Conservation (phyloP, 2,888 invertebrate genomes). For the Tenthredo amoena region DNA sequence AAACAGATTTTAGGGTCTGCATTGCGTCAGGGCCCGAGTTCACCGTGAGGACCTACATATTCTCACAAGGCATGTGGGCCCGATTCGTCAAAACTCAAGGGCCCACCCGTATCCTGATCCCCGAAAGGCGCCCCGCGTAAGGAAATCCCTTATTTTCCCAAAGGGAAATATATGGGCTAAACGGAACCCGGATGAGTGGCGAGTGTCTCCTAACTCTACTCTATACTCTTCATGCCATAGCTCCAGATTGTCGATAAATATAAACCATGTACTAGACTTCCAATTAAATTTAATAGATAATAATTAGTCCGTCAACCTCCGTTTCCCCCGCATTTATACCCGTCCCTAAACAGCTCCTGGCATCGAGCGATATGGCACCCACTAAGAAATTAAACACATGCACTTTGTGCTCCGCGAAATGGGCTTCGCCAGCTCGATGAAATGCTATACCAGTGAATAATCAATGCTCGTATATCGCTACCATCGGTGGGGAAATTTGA, state of each 20-base stretch:
- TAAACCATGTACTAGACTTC: not conserved
- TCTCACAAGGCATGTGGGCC: conserved; percentile 57
- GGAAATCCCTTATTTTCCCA: conserved; percentile 32
- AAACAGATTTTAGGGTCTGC: conserved; percentile 42
- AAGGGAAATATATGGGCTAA: conserved; percentile 38
- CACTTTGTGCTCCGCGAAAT: conserved; percentile 5
- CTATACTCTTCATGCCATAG: not conserved
- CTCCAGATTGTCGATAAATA: conserved; percentile 6
- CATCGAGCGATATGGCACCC: not conserved
- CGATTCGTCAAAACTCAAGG: conserved; percentile 62
- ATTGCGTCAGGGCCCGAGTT: conserved; percentile 47
- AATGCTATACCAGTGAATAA: not conserved
- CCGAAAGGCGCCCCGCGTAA: conserved; percentile 28
- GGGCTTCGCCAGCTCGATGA: not conserved
- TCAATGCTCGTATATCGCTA: not conserved
- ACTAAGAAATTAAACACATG: conserved; percentile 20
- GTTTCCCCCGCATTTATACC: not conserved
- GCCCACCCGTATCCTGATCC: conserved; percentile 52
- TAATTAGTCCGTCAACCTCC: conserved; percentile 38
- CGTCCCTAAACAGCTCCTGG: not conserved
- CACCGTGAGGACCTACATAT: conserved; percentile 8
- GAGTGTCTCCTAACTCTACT: conserved; percentile 19
- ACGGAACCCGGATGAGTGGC: conserved; percentile 38
- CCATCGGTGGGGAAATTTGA: not conserved
- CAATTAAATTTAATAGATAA: conserved; percentile 48